Evolutionary conservation across 2,797 vertebrate genomes (phyloP).

Genomic region (Neostethus bicornis): DNA sequence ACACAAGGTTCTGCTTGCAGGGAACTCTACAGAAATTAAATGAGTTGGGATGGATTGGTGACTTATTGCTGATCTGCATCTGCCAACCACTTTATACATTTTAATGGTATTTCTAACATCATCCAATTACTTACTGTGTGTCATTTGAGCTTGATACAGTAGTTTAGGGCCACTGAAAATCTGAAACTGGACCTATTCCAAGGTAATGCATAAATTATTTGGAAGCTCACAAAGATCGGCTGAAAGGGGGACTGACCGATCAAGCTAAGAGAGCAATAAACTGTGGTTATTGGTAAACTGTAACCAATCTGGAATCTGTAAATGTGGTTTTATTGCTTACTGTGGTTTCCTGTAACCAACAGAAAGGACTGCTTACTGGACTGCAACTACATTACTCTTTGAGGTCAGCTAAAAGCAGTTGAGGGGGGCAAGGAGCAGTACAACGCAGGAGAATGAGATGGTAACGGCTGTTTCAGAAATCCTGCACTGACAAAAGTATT

Average conservation of each 20-base stretch:
- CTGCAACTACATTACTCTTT: constrained; percentile 30
- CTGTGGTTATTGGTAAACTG: constrained; percentile 56
- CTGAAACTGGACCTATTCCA: constrained; percentile 73
- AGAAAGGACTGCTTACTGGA: constrained; percentile 31
- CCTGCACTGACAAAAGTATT: constrained; percentile 46
- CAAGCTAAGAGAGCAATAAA: constrained; percentile 43
- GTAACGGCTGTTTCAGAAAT: constrained; percentile 52
- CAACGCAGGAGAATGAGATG: constrained; percentile 36
- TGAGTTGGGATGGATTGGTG: constrained; percentile 32
- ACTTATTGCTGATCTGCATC: constrained; percentile 68
- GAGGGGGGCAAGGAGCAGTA: constrained; percentile 17
- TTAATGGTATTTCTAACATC: constrained; percentile 71
- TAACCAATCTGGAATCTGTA: constrained; percentile 55
- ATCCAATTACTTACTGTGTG: constrained; percentile 75
- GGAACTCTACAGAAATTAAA: constrained; percentile 47
- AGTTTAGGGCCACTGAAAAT: constrained; percentile 59
- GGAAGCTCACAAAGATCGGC: constrained; percentile 14
- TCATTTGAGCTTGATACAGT: constrained; percentile 59
- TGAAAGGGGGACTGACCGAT: constrained; percentile 20
- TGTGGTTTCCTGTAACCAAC: constrained; percentile 37
- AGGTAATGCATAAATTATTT: constrained; percentile 80
- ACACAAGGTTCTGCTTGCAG: constrained; percentile 44
- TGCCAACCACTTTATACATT: constrained; percentile 52
- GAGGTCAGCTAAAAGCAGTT: constrained; percentile 52
- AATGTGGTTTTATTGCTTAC: constrained; percentile 58